Evolutionary conservation across 2,113 vertebrate species (phyloP), one percentile per base, ranked within the genome.

Genomic region (Coryphaenoides rupestris): DNA sequence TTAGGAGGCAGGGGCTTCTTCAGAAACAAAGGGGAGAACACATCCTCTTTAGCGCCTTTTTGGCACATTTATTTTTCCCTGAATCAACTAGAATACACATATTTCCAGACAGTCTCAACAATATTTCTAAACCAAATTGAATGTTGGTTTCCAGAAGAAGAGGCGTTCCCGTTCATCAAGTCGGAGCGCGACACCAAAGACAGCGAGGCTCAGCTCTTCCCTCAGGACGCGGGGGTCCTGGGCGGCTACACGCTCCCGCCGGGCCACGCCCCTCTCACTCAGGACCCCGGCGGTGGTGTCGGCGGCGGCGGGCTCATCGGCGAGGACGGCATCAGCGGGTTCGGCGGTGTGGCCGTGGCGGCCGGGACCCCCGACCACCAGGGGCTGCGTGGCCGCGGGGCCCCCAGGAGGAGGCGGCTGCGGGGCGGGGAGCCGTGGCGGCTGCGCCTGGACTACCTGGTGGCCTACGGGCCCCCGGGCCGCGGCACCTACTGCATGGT

Each of bases 401-500:
- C 46, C 80, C 69, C 74, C 70, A 77, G 66, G 81, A 87, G 70
- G 80, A 76, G 81, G 46, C 83, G 80, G 14, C 83, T 86, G 40
- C 87, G 84, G 0, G 88, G 81, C 7, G 88, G 86, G 10, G 86
- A 87, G 71, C 93, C 90, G 2, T 92, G 92, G 86, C 89, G 89
- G 61, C 92, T 94, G 73, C 91, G 93, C 14, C 89, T 94, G 12
- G 93, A 96, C 82, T 95, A 94, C 85, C 84, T 96, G 70, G 86
- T 96, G 86, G 93, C 94, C 47, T 90, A 92, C 45, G 92, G 92
- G 50, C 92, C 92, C 12, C 82, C 84, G 70, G 89, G 88, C 55
- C 90, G 86, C 15, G 91, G 92, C n/a, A 88, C 90, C 9, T 92
- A 89, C 84, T 95, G 94, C 83, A 91, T 94, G 94, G 93, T 92